These are phyloP conservation scores for Geothlypis trichas DNA, from an alignment of 2,113 vertebrate genomes.

Conservation along the genomic window DNA sequence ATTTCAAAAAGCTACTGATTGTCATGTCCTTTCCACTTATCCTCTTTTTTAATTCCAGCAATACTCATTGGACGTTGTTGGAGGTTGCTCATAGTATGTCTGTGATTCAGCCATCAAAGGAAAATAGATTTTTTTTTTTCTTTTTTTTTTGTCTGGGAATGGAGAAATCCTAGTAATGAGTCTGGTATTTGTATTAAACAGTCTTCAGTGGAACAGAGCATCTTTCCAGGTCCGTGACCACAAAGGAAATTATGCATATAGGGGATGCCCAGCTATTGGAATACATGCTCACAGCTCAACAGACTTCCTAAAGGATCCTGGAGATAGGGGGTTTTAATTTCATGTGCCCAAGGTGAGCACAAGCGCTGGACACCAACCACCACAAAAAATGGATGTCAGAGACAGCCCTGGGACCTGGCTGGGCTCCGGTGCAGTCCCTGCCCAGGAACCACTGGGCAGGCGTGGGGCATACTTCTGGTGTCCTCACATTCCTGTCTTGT, in stretches of 20 bases:
- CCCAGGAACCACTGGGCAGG: too few relatives aligned
- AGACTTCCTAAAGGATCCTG: neutral
- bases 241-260: accelerated
- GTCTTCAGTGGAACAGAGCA: neutral
- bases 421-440: neutral
- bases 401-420: neutral
- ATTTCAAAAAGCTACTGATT: neutral
- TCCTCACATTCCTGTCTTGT: neutral
- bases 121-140: neutral
- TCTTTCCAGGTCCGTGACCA: neutral
- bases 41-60: neutral
- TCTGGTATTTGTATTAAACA: neutral
- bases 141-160: neutral
- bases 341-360: accelerated
- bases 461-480: neutral
- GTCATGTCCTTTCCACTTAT: neutral
- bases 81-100: neutral
- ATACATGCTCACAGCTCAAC: neutral
- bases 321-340: neutral
- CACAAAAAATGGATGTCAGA: neutral
- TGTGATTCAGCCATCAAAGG: neutral
- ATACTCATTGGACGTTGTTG: accelerated
- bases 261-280: neutral
- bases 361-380: neutral
- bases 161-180: neutral